Conservation (phyloP, 2,113 vertebrate genomes). For the Caloenas nicobarica region DNA sequence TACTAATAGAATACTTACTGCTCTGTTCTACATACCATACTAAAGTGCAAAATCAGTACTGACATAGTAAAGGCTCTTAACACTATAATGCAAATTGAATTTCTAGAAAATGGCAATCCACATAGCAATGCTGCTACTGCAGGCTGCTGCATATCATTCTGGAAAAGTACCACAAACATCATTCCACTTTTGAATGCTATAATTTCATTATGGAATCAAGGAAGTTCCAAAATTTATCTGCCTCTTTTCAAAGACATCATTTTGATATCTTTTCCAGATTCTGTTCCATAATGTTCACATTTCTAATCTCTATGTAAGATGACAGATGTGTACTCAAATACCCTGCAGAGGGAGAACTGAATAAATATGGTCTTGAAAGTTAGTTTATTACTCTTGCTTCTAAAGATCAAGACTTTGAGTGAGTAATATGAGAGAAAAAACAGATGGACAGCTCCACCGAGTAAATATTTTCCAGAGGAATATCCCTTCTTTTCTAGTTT, state of each 20-base stretch:
- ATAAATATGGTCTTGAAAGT: background rate
- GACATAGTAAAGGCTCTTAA: background rate
- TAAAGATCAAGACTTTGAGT: background rate
- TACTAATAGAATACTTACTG: background rate
- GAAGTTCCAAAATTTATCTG: slow-evolving; percentile 1
- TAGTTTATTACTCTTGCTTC: background rate
- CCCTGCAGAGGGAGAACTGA: background rate
- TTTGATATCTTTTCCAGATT: background rate
- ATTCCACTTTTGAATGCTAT: background rate
- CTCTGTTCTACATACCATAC: background rate
- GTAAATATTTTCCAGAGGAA: background rate
- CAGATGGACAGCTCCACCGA: background rate
- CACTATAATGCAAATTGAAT: background rate
- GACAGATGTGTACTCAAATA: slow-evolving; percentile 23
- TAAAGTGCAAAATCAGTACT: background rate
- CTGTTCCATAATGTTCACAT: background rate
- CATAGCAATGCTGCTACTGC: background rate
- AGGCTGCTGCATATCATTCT: background rate
- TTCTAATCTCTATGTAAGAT: background rate
- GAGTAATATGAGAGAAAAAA: background rate
- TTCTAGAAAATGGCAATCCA: background rate
- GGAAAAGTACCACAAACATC: background rate
- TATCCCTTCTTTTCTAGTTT: background rate
- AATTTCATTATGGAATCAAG: background rate
- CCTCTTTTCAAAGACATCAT: background rate